These are phyloP conservation scores for Perodicticus potto DNA, from an alignment of 2,797 vertebrate genomes.

Conservation along the genomic window DNA sequence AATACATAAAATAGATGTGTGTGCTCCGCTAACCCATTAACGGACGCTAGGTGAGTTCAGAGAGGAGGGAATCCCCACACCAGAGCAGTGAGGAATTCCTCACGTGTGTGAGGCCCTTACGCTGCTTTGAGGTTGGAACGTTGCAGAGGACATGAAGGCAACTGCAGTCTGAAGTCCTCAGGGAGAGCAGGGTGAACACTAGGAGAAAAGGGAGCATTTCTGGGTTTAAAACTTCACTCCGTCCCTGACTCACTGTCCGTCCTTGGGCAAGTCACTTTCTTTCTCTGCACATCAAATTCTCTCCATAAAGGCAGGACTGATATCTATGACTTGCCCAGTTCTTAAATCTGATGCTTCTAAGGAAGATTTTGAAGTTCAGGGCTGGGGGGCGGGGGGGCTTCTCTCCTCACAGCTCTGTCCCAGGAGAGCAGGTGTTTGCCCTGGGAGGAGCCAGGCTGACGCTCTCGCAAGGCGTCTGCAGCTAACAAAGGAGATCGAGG, in stretches of 20 bases:
- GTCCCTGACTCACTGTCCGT: fast-evolving
- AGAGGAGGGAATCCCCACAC: fast-evolving
- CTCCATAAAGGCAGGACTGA: not conserved
- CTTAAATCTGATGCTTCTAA: not conserved
- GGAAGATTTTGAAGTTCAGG: not conserved
- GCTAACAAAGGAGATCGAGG: too few species aligned
- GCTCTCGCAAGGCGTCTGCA: not conserved
- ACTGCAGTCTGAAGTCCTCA: too few species aligned
- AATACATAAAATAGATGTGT: fast-evolving
- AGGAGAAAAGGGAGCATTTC: not conserved
- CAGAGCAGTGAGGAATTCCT: not conserved
- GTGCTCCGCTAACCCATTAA: not conserved
- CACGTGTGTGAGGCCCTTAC: fast-evolving
- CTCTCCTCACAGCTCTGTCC: not conserved
- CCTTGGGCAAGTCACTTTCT: not conserved
- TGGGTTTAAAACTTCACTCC: not conserved
- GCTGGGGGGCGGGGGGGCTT: too few species aligned
- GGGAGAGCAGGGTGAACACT: not conserved
- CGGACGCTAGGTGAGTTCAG: not conserved
- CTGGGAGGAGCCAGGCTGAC: fast-evolving
- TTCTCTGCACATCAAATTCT: not conserved
- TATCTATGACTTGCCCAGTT: not conserved
- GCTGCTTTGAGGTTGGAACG: not conserved
- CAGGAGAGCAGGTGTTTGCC: not conserved
- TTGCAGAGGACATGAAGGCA: not conserved